These are phyloP conservation scores for Plebejus melissa DNA, from an alignment of 2,888 invertebrate genomes.

Conservation along the genomic window DNA sequence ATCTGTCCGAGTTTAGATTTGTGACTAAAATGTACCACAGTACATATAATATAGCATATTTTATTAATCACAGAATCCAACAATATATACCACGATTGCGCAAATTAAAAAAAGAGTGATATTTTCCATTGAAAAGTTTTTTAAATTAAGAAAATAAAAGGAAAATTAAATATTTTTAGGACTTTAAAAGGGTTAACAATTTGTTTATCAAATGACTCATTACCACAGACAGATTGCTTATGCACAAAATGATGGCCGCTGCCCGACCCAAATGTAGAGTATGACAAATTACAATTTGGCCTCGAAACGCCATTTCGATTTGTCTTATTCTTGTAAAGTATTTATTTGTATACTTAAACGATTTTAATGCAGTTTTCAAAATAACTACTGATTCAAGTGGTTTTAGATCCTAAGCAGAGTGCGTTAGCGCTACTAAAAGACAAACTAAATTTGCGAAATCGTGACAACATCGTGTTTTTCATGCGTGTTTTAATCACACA, in stretches of 20 bases:
- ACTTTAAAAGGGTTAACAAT: background rate
- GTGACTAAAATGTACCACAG: background rate
- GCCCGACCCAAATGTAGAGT: background rate
- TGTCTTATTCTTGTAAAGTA: slow-evolving; percentile 42
- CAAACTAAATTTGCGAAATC: background rate
- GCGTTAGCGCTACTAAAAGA: background rate
- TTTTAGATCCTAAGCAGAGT: too few species aligned
- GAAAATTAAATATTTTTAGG: background rate
- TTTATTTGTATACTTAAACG: background rate
- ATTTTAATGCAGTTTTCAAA: background rate
- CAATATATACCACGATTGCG: slow-evolving; percentile 4
- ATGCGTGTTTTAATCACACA: slow-evolving; percentile 2
- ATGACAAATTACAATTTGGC: slow-evolving; percentile 9
- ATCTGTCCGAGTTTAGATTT: background rate
- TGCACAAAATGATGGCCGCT: background rate
- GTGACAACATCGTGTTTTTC: background rate
- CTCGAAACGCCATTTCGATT: slow-evolving; percentile 34
- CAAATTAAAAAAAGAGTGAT: background rate
- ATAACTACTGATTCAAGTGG: too few species aligned
- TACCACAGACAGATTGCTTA: background rate
- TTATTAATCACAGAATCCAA: background rate
- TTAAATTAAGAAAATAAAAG: background rate
- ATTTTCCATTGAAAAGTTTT: background rate
- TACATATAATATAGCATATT: background rate
- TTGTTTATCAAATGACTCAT: background rate